These are phyloP conservation scores for Galleria mellonella DNA, from an alignment of 1,140 invertebrate species.

Conservation along the genomic window DNA sequence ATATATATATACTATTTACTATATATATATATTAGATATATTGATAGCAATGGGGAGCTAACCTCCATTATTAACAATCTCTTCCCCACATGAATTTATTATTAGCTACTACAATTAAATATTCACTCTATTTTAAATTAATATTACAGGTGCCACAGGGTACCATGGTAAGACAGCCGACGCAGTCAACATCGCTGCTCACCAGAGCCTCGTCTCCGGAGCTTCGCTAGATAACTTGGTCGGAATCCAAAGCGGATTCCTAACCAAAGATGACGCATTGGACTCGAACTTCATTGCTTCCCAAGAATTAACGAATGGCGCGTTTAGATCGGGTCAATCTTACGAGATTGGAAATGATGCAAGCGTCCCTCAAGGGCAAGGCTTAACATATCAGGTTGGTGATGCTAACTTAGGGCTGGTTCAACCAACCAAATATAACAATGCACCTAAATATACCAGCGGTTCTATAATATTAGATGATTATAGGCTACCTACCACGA, in stretches of 20 bases:
- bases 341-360: conserved; percentile 12
- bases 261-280: conserved; percentile 39
- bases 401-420: conserved; percentile 30
- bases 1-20: no score
- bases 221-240: conserved; percentile 61
- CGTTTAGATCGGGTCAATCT: conserved; percentile 1
- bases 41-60: no score
- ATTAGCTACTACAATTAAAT: no score
- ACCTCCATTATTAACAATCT: no score
- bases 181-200: conserved; percentile 65
- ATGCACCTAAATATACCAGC: conserved; percentile 43
- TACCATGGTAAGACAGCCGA: conserved; percentile 67
- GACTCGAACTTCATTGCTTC: conserved; percentile 52
- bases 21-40: no score
- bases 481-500: conserved; percentile 41
- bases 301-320: conserved; percentile 36
- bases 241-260: conserved; percentile 59
- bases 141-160: conserved; percentile 52
- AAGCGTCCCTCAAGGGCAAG: conserved; percentile 2
- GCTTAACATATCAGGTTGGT: conserved; percentile 10
- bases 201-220: conserved; percentile 62
- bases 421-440: conserved; percentile 36
- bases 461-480: conserved; percentile 59
- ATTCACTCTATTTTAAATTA: no score
- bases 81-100: no score